Evolutionary conservation across 2,113 vertebrate species (phyloP).

Genomic region (Choloepus hoffmanni): DNA sequence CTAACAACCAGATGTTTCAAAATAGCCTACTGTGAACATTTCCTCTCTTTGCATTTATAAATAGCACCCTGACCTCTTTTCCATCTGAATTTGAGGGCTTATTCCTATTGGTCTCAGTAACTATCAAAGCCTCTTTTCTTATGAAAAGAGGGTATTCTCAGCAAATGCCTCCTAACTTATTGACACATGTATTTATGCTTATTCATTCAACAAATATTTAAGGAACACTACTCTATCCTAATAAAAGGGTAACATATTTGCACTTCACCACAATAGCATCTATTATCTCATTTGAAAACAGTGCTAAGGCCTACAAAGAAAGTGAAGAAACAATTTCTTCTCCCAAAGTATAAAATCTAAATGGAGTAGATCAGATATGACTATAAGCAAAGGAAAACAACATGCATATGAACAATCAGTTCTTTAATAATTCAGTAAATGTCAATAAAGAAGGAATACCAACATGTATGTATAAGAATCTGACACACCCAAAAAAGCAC

Average conservation of each 20-base stretch:
- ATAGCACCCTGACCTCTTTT: conserved; percentile 80
- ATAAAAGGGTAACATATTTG: conserved; percentile 66
- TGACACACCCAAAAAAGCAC: background rate
- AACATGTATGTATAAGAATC: background rate
- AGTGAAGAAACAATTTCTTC: conserved; percentile 53
- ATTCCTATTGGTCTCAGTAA: conserved; percentile 59
- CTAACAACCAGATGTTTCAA: conserved; percentile 78
- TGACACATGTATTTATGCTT: conserved; percentile 34
- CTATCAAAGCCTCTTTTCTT: conserved; percentile 48
- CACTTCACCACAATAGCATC: conserved; percentile 36
- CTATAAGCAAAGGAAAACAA: conserved; percentile 20
- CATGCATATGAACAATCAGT: background rate
- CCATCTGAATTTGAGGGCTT: conserved; percentile 69
- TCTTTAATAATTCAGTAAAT: background rate
- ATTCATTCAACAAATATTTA: conserved; percentile 68
- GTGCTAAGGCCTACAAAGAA: conserved; percentile 8
- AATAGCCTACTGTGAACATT: conserved; percentile 74
- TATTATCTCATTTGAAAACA: conserved; percentile 44
- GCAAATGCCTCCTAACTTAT: conserved; percentile 28
- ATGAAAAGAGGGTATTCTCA: conserved; percentile 24
- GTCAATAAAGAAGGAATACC: background rate
- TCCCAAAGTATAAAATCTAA: conserved; percentile 54
- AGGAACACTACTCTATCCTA: conserved; percentile 18
- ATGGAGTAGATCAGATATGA: background rate
- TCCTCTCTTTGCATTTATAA: conserved; percentile 81